Evolutionary conservation across 2,113 vertebrate genomes (phyloP).

Genomic region (Nettapus auritus): DNA sequence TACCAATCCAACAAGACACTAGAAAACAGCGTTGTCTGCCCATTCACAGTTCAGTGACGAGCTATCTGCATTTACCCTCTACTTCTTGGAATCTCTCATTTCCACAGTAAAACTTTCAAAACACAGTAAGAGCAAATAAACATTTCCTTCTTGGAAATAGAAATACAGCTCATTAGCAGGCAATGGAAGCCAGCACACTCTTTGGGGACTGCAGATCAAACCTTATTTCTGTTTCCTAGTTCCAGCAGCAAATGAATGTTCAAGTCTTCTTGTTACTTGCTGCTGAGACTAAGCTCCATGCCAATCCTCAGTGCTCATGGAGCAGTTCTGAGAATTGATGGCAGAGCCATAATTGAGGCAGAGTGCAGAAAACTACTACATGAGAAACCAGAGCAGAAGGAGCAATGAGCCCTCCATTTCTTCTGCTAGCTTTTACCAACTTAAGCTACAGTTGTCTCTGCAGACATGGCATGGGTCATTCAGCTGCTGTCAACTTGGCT

Average conservation of each 20-base stretch:
- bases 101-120: neutral
- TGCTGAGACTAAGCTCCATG: neutral
- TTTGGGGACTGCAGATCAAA: neutral
- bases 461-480: neutral
- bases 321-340: neutral
- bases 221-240: neutral
- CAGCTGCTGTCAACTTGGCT: neutral
- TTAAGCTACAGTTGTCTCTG: neutral
- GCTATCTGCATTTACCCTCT: neutral
- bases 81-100: neutral
- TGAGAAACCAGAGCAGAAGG: neutral
- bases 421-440: neutral
- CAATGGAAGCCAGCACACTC: neutral
- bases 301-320: neutral
- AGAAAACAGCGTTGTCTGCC: neutral
- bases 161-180: neutral
- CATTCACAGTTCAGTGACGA: neutral
- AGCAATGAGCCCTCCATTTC: neutral
- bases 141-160: neutral
- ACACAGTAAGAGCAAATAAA: neutral
- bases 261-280: neutral
- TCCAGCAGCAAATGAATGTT: neutral
- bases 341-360: neutral
- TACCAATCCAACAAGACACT: accelerated
- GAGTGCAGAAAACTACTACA: neutral